A percentile compares a stretch with the other conserved stretches of the same genome.
Evolutionary conservation across 2,113 vertebrate genomes (phyloP).

Genomic region (Desmodus rotundus): DNA sequence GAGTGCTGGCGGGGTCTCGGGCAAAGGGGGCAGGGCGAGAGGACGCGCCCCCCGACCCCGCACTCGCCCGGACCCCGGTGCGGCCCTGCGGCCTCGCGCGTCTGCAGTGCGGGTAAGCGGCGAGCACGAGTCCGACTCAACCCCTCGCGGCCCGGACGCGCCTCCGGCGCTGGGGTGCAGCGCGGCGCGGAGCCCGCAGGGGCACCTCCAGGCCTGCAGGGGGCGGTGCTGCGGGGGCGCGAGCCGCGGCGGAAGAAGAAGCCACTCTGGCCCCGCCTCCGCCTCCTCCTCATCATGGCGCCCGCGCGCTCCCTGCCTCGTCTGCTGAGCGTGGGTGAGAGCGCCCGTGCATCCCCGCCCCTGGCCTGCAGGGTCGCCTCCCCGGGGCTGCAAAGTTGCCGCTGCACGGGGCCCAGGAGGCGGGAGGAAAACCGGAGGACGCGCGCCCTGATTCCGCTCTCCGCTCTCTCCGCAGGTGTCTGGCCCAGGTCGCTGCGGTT

Average conservation of each 20-base stretch:
- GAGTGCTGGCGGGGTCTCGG: background rate
- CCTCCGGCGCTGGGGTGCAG: rapidly evolving
- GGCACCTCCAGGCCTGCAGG: conserved; percentile 17
- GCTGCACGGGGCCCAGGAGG: background rate
- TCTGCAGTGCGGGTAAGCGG: background rate
- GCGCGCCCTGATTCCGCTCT: background rate
- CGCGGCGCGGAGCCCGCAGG: background rate
- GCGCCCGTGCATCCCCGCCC: background rate
- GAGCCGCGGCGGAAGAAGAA: background rate
- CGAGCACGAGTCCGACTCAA: too few relatives aligned
- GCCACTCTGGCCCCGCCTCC: background rate
- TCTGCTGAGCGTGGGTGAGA: conserved; percentile 68
- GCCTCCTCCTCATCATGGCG: background rate
- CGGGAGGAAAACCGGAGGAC: background rate
- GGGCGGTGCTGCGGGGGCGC: background rate
- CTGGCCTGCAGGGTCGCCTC: background rate
- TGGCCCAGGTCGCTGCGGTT: background rate
- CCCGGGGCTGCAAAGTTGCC: too few relatives aligned
- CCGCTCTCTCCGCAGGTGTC: background rate
- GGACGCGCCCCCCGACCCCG: too few relatives aligned
- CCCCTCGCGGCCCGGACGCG: rapidly evolving
- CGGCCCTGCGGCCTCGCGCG: too few relatives aligned
- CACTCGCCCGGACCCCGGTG: background rate
- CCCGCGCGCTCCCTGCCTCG: background rate
- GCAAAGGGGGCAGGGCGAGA: too few relatives aligned